A percentile compares a stretch with the other conserved stretches of the same genome.
Conservation (phyloP, 2,888 invertebrate species). For the Sturmia bella region DNA sequence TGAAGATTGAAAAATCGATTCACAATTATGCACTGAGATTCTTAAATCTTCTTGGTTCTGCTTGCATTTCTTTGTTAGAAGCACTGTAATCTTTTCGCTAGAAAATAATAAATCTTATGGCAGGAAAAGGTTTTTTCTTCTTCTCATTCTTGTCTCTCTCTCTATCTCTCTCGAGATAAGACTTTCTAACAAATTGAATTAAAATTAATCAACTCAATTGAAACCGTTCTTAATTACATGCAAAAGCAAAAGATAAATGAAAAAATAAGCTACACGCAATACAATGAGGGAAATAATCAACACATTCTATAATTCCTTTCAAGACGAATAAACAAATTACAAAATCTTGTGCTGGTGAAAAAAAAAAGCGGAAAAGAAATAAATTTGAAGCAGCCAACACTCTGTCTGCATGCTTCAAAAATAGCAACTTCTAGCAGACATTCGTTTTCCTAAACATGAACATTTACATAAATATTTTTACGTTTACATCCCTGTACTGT, state of each 20-base stretch:
- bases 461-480: neutral
- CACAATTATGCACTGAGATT: no score
- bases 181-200: slow-evolving; percentile 47
- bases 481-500: neutral
- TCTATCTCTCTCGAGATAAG: neutral
- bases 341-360: slow-evolving; percentile 55
- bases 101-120: neutral
- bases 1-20: no score
- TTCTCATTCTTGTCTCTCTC: neutral
- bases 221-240: slow-evolving; percentile 65
- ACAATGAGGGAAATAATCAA: slow-evolving; percentile 54
- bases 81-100: no score
- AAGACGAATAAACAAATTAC: slow-evolving; percentile 63
- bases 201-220: slow-evolving; percentile 58
- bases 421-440: slow-evolving; percentile 1
- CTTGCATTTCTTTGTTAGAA: neutral
- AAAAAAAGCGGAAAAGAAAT: slow-evolving; percentile 16
- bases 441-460: slow-evolving; percentile 7
- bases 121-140: neutral
- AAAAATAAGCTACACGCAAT: neutral
- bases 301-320: slow-evolving; percentile 41
- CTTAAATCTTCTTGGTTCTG: neutral
- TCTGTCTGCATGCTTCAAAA: slow-evolving; percentile 34
- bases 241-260: slow-evolving; percentile 47
- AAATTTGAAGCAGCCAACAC: slow-evolving; percentile 25